Evolutionary conservation across 2,797 vertebrate genomes (phyloP).

Genomic region (Notolepis coatsorum): DNA sequence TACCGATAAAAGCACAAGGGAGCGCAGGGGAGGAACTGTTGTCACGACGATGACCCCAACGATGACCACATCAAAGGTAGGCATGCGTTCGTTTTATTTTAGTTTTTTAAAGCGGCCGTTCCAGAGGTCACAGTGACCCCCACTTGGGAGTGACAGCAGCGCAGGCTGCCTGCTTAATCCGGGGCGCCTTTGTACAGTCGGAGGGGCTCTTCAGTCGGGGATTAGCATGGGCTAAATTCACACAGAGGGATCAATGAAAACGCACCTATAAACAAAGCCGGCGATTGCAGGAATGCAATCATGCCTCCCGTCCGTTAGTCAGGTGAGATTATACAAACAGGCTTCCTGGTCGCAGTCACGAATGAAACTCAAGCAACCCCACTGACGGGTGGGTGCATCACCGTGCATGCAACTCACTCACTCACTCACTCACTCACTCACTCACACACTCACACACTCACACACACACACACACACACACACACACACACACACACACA

Average conservation of each 20-base stretch:
- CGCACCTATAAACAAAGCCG: constrained; percentile 57
- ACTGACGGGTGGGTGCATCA: not conserved
- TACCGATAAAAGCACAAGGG: not conserved
- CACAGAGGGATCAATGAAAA: constrained; percentile 55
- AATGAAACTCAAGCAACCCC: constrained; percentile 6
- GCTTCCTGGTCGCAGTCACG: constrained; percentile 32
- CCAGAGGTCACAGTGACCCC: constrained; percentile 46
- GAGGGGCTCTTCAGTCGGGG: constrained; percentile 49
- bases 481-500: not conserved
- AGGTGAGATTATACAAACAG: constrained; percentile 42
- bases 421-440: not conserved
- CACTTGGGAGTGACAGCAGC: constrained; percentile 33
- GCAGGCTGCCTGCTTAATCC: constrained; percentile 57
- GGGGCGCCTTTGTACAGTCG: constrained; percentile 51
- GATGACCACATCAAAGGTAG: constrained; percentile 25
- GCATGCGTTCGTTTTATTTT: constrained; percentile 48
- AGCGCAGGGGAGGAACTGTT: constrained; percentile 21
- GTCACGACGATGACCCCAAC: constrained; percentile 24
- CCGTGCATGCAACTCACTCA: not conserved
- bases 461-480: not conserved
- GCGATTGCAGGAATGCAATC: constrained; percentile 46
- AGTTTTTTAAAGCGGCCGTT: constrained; percentile 50
- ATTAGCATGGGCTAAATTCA: constrained; percentile 57
- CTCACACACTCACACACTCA: not conserved
- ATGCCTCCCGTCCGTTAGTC: constrained; percentile 31